Evolutionary conservation across 2,113 vertebrate species (phyloP).

Genomic region (Scomber colias): DNA sequence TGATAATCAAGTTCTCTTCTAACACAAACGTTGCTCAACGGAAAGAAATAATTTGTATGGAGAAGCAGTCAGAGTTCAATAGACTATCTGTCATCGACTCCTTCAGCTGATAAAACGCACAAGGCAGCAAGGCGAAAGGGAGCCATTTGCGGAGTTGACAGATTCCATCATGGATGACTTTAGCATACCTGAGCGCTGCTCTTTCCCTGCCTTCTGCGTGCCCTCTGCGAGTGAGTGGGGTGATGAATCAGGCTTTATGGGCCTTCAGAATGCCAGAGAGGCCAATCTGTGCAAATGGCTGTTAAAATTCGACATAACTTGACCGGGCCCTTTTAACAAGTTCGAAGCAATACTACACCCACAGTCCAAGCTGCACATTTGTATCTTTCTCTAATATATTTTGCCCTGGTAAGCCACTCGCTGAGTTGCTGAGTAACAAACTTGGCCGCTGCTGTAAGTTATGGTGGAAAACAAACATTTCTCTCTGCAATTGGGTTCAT

Average conservation of each 20-base stretch:
- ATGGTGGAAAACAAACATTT: constrained; percentile 64
- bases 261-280: constrained; percentile 77
- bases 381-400: constrained; percentile 60
- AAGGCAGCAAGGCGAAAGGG: constrained; percentile 69
- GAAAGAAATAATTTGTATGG: constrained; percentile 73
- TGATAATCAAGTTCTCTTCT: constrained; percentile 49
- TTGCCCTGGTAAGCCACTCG: constrained; percentile 51
- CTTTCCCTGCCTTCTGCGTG: constrained; percentile 67
- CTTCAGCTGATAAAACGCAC: constrained; percentile 76
- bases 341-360: constrained; percentile 62
- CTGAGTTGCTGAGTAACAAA: constrained; percentile 51
- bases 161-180: constrained; percentile 84
- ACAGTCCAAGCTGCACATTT: constrained; percentile 66
- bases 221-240: constrained; percentile 73
- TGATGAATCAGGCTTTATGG: constrained; percentile 84
- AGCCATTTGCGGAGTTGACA: constrained; percentile 81
- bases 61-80: constrained; percentile 78
- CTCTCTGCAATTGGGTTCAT: constrained; percentile 57
- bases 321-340: constrained; percentile 82
- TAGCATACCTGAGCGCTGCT: constrained; percentile 81
- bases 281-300: constrained; percentile 79
- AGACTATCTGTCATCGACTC: constrained; percentile 76
- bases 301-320: constrained; percentile 83
- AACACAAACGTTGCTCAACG: constrained; percentile 59
- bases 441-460: constrained; percentile 40